phyloP scores from a whole-genome alignment of 2,113 vertebrate species.

The Ivindomyrus marchei region DNA sequence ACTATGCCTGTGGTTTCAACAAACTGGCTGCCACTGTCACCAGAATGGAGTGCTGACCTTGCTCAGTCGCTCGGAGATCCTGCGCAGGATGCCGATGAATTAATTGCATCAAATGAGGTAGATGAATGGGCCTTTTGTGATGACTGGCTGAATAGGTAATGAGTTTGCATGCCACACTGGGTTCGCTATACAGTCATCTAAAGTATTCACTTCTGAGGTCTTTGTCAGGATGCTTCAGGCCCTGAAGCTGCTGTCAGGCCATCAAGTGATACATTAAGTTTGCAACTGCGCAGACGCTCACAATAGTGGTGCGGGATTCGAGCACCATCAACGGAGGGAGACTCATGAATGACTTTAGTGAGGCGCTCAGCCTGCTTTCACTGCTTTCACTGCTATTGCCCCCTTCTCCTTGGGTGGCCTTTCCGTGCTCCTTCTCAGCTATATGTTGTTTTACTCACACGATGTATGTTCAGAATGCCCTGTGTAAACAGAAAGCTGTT shows the following conservation, averaged over 20 bases:
- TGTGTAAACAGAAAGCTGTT: not conserved
- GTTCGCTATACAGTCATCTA: not conserved
- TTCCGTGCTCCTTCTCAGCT: not conserved
- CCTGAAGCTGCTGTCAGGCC: not conserved
- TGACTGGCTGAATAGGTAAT: slow-evolving; percentile 1
- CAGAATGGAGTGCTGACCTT: not conserved
- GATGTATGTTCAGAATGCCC: not conserved
- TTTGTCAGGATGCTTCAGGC: not conserved
- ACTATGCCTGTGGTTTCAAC: not conserved
- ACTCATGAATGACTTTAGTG: not conserved
- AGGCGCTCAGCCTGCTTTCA: not conserved
- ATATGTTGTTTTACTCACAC: not conserved
- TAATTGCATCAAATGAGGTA: not conserved
- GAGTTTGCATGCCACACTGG: not conserved
- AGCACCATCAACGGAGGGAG: not conserved
- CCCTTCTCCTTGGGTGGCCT: not conserved
- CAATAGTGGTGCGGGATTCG: not conserved
- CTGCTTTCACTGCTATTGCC: not conserved
- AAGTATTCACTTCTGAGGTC: not conserved
- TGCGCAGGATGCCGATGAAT: not conserved
- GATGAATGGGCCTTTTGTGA: slow-evolving; percentile 9
- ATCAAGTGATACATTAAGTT: not conserved
- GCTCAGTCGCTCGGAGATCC: not conserved
- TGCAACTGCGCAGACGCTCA: not conserved
- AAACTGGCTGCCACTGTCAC: not conserved